Base-by-base conservation (phyloP, 2,888 invertebrate genomes). In the Xestia rhomboidea region DNA sequence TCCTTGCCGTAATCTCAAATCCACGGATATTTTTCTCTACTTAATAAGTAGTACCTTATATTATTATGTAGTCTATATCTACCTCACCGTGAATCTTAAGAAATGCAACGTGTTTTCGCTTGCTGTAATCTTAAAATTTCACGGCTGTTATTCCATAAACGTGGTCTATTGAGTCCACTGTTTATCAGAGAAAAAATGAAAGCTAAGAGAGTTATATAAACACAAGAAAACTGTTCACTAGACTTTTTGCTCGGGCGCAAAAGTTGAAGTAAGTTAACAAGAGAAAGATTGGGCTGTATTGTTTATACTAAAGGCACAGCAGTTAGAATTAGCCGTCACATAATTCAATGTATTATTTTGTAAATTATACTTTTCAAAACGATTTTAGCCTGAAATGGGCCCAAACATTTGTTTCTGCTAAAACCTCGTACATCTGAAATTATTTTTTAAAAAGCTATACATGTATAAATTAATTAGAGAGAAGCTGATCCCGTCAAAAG, bases 141-240 rank as follows among this genome's bases (percentile, higher is more conserved):
- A n/a, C 3, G 11, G 6, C 13, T 0, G 34, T 41, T 24, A 24
- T 15, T 15, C 7, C 13, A 8, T n/a, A 41, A 21, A 41, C n/a
- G 8, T 15, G n/a, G 64, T 38, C 18, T n/a, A 15, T 63, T 62
- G 34, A 63, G 34, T 63, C 4, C 4, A 62, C 11, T 62, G 24
- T 41, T n/a, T 15, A 64, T 38, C 38, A n/a, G 24, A 38, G 7
- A 63, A 38, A 38, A 38, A 24, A 11, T 0, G 0, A 63, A 38
- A 63, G 27, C 24, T 24, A 24, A 6, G 8, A 63, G n/a, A 68
- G 54, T 49, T 57, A 68, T 83, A 83, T 81, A 77, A 83, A 81
- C 78, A 83, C 83, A 71, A 83, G 67, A 77, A 27, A 54, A 49
- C 5, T 27, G 60, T 67, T 54, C 6, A 54, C 15, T n/a, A 6